Base-by-base conservation (phyloP, 2,797 vertebrate genomes). In the Enteromius anoplus region DNA sequence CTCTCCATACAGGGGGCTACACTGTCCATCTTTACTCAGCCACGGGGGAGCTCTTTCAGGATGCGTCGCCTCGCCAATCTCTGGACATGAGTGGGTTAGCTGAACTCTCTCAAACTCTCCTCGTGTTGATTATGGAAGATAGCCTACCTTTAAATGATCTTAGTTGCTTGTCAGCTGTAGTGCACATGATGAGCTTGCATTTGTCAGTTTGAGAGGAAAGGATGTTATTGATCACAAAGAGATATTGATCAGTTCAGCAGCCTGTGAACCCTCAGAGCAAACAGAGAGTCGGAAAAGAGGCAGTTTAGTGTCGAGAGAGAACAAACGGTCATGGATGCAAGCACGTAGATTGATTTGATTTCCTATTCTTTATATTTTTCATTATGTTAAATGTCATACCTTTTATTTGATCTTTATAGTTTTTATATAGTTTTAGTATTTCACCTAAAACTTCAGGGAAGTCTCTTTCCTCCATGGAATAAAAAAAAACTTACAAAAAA, bases 171-270 rank as follows among this genome's bases (percentile, higher is more conserved):
- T 81, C 81, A 72, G 72, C 68, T 68, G 69, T 65, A 86, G 66
- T 23, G 69, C 65, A 49, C 85, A 80, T 60, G 81, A 85, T 86
- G 75, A 76, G 60, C 45, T 80, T 76, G 40, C 73, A 76, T 84
- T 66, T 85, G 81, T 78, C 53, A 45, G 21, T 71, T 60, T 68
- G 69, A 80, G 73, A 77, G 58, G 60, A 84, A 73, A 75, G 78
- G 45, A 19, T 2, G 45, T 83, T 81, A 86, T 85, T 72, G 87
- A 86, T 80, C 72, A 73, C 47, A 55, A 86, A 84, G 66, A 80
- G 49, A 53, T 80, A 86, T 88, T 37, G 83, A 88, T 81, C 85
- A 75, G 8, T 81, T 78, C 72, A 82, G 45, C 60, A 84, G 69
- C 80, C 45, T 70, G 66, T 78, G 85, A 80, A 69, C 55, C 47